Base-by-base conservation (phyloP, 2,888 invertebrate genomes). In the Caenorhabditis wallacei region DNA sequence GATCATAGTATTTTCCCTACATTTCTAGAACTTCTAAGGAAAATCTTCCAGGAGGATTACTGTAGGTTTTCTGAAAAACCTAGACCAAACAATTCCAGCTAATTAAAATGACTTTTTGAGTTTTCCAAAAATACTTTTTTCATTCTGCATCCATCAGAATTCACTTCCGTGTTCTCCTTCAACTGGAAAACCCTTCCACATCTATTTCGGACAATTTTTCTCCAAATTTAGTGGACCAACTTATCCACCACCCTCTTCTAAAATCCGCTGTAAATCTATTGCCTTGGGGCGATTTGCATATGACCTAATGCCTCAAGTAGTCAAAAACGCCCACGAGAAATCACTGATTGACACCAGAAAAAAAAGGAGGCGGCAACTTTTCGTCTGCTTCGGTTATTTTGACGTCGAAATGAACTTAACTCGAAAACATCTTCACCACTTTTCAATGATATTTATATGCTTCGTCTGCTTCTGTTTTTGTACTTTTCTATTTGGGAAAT, bases 341-440 rank as follows among this genome's bases (percentile, higher is more conserved):
- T 74, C 64, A 72, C 37, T 72, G 72, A 72, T 63, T 63, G 72
- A 72, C 72, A 53, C 20, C 72, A 74, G 54, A 72, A 53, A 26
- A 10, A 59, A 35, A 35, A 35, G 10, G 5, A 7, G 37, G 22
- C 48, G 18, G 16, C 51, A 46, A 20, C 51, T 51, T 16, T 30
- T 48, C 16, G 30, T 59, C n/a, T 61, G 22, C 48, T 30, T 18
- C 64, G 26, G 13, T 43, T 13, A 20, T 61, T 43, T 43, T 22
- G 40, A 35, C 18, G 56, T 56, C 35, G 4, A 10, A 40, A 48
- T 8, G 13, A 48, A 48, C 18, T 48, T 18, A 18, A 18, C 8
- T 30, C 7, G 16, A 54, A 51, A 7, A 53, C 72, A 63, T 61
- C 53, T 59, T 40, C 61, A 72, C 54, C 71, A 72, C 43, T 30